Evolutionary conservation across 2,888 invertebrate species (phyloP), one percentile per base, ranked within the genome.

Genomic region (Xylocampa areola): DNA sequence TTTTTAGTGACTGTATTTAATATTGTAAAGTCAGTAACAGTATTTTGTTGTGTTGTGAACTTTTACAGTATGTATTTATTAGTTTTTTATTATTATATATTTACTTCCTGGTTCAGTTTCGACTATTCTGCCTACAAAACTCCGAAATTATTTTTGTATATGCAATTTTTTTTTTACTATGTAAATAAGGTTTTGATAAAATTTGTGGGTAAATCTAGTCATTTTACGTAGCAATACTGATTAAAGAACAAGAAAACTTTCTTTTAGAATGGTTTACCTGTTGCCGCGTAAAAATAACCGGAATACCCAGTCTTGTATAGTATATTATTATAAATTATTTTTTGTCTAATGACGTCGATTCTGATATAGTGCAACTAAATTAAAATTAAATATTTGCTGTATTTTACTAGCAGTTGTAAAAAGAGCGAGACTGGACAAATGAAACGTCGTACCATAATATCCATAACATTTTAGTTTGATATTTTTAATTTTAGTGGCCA

Each of bases 31-130:
- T 77, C 70, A 61, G 61, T 76, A 76, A 76, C 82, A 86, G 84
- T 85, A 83, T 86, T 85, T 76, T 51, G 40, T 74, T 72, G 76
- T 79, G 79, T 81, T 78, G 81, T 83, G 81, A 80, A 66, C 63
- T 70, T 59, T 43, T 64, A 51, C 67, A 70, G 54, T 75, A 67
- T 61, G 16, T 60, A 40, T 51, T 44, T 65, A 44, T 36, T n/a
- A 48, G n/a, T 16, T 17, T 43, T 32, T 40, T 41, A 48, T 11
- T 45, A 14, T 67, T 62, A 52, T 52, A 17, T 53, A 43, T 47
- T 53, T 41, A 23, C 36, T 29, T 50, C 27, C 33, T 27, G 16
- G 36, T 44, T 45, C 16, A 29, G 21, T 55, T 44, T 29, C 21
- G 29, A 43, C 30, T 23, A 11, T 52, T 25, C 14, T 48, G 23